Conservation (phyloP, 1,140 invertebrate genomes). For the Homalodisca vitripennis region DNA sequence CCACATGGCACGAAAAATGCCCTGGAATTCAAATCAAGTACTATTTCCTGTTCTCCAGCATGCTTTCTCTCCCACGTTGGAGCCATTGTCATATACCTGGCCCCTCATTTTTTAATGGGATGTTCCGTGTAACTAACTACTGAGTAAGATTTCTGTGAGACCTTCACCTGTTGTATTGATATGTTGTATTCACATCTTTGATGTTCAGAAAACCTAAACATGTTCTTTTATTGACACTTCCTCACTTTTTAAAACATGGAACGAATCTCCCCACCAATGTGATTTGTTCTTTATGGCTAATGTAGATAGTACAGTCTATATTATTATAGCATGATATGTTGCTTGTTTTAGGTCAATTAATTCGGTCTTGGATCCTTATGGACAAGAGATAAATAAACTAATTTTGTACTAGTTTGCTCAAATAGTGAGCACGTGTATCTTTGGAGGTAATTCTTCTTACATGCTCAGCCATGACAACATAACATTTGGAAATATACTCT, state of each 20-base stretch:
- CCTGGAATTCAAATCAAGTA: constrained; percentile 37
- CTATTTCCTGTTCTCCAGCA: constrained; percentile 37
- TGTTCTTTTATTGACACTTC: constrained; percentile 31
- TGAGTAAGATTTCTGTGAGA: constrained; percentile 34
- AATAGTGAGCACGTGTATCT: constrained; percentile 22
- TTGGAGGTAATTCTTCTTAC: background rate
- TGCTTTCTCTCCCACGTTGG: constrained; percentile 44
- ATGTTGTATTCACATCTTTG: no score
- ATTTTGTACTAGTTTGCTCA: constrained; percentile 31
- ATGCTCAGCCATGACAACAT: constrained; percentile 34
- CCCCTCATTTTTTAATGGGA: constrained; percentile 41
- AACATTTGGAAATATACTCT: constrained; percentile 31
- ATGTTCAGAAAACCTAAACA: constrained; percentile 25
- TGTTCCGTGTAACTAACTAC: constrained; percentile 29
- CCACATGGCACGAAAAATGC: constrained; percentile 36
- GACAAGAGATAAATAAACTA: constrained; percentile 18
- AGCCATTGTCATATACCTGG: constrained; percentile 46
- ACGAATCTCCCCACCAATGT: constrained; percentile 35
- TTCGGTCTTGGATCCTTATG: constrained; percentile 26
- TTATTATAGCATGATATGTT: constrained; percentile 40
- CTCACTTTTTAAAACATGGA: background rate
- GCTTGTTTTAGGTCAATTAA: constrained; percentile 21
- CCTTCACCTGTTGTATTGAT: constrained; percentile 31
- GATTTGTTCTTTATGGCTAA: constrained; percentile 40
- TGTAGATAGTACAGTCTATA: constrained; percentile 41